phyloP scores from a whole-genome alignment of 2,113 vertebrate species.

The Nothoprocta pentlandii region DNA sequence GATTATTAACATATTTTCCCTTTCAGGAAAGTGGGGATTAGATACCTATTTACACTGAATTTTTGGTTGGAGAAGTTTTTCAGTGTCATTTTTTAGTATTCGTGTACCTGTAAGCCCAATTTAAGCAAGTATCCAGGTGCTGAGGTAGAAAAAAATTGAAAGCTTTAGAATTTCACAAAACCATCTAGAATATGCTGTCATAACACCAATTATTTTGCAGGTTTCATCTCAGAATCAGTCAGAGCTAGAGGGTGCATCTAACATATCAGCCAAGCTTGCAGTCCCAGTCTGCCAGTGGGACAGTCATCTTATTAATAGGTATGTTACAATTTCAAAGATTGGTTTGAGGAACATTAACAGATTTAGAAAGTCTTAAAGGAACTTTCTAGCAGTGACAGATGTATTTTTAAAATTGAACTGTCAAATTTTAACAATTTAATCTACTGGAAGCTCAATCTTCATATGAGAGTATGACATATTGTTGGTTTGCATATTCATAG shows the following conservation, averaged over 20 bases:
- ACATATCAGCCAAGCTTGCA: not conserved
- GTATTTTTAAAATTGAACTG: not conserved
- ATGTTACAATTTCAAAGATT: not conserved
- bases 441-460: not conserved
- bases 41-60: not conserved
- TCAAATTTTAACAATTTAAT: not conserved
- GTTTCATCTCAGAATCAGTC: not conserved
- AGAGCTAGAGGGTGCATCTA: not conserved
- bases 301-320: not conserved
- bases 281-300: not conserved
- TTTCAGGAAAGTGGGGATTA: not conserved
- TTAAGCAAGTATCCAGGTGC: not conserved
- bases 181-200: not conserved
- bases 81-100: not conserved
- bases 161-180: rapidly evolving
- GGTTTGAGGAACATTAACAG: not conserved
- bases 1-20: not conserved
- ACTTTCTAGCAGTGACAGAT: not conserved
- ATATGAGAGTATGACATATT: not conserved
- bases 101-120: not conserved
- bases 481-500: not conserved
- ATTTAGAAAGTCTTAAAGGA: not conserved
- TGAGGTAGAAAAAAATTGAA: not conserved
- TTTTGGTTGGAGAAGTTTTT: not conserved
- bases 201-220: not conserved